Evolutionary conservation across 2,888 invertebrate genomes (phyloP), one percentile per base, ranked within the genome.

Genomic region (Lasioglossum pauxillum): DNA sequence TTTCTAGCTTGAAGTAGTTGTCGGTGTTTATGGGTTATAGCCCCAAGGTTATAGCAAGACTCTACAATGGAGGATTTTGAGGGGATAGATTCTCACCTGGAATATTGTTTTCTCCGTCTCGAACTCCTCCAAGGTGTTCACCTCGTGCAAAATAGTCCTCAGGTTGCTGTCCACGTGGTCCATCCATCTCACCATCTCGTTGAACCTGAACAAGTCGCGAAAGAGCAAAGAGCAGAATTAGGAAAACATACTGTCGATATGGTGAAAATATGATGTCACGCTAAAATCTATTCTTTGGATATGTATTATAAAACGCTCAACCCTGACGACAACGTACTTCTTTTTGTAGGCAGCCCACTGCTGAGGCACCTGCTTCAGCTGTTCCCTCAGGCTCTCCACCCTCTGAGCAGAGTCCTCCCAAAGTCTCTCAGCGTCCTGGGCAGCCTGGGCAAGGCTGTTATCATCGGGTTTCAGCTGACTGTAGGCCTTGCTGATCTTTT

Each of bases 161-260:
- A 99, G 96, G 19, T 98, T 97, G 81, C 96, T 96, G 93, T 99
- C 98, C 0, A 99, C 98, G 71, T 97, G 97, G 91, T 98, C 97
- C 98, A 99, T 99, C 99, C 99, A 99, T 57, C 96, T 95, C 38
- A 97, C 97, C 97, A 99, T 98, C 91, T 97, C 97, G 69, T 96
- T 96, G 94, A 98, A 98, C 91, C 96, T 96, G 89, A 38, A 8
- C 19, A 38, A 60, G 27, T 27, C 27, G 12, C 60, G 27, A 23
- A 14, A 60, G 4, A 27, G 5, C 0, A 60, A 60, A 5, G 10
- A n/a, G 10, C n/a, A n/a, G n/a, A 53, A 53, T 53, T 23, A 53
- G 53, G 8, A 53, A 53, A n/a, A 53, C 10, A 19, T 19, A 46
- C 16, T 46, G 16, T 46, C 46, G 16, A 46, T 46, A 46, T 16